phyloP scores from a whole-genome alignment of 2,113 vertebrate genomes.

The Pangasianodon hypophthalmus region DNA sequence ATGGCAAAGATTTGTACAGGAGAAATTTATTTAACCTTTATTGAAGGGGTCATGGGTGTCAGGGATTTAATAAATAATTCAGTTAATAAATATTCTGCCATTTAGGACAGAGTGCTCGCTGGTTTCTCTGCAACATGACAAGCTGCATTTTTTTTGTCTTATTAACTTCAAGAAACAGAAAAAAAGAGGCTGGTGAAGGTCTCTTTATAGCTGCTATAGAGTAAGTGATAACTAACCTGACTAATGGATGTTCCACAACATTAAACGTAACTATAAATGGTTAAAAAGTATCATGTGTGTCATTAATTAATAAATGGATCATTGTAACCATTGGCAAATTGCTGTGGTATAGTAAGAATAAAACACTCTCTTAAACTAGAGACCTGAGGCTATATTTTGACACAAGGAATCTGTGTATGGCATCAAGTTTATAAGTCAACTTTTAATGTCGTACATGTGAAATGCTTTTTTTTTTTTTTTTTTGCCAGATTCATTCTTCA shows the following conservation, averaged over 20 bases:
- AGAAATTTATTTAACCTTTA: neutral
- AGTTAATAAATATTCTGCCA: neutral
- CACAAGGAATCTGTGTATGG: neutral
- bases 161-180: neutral
- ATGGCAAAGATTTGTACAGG: neutral
- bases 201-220: neutral
- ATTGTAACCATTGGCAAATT: neutral
- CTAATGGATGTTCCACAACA: neutral
- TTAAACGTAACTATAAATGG: neutral
- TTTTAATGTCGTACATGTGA: neutral
- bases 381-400: neutral
- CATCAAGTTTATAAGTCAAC: neutral
- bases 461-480: neutral
- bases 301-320: neutral
- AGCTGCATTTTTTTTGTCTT: neutral
- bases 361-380: neutral
- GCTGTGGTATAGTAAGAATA: neutral
- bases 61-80: neutral
- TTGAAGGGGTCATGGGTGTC: neutral
- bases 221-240: neutral
- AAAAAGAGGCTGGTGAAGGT: neutral
- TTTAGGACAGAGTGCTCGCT: neutral
- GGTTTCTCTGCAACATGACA: neutral
- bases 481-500: neutral
- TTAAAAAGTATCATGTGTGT: neutral